Base-by-base conservation (phyloP, 2,797 vertebrate genomes). In the Garrulus glandarius region DNA sequence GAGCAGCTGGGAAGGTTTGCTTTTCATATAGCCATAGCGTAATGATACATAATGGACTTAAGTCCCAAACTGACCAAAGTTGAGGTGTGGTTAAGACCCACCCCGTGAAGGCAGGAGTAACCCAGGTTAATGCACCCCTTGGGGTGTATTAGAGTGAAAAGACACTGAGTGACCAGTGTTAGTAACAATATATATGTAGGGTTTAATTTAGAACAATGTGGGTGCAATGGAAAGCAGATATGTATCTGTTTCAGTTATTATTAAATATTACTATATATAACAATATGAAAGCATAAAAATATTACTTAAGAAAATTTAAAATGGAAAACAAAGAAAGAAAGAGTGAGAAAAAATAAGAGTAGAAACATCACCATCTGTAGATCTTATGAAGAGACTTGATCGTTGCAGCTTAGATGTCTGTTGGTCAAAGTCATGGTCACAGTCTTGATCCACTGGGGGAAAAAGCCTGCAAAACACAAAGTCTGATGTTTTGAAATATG, bases 31-130 rank as follows among this genome's bases (percentile, higher is more conserved):
- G n/a, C 24, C 1, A 1, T 29, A 36, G 5, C 63, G 6, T 36
- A 70, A 34, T 5, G 27, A 37, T 18, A 7, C 5, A 8, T 13
- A 49, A 76, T 68, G 15, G 7, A 23, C 6, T 78, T 50, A 53
- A 65, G 21, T n/a, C 60, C 6, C 32, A 64, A 71, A 71, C 2
- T 24, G 10, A 70, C 10, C 10, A 39, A 84, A 70, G 23, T 0
- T 59, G n/a, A 43, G 4, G 5, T 18, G 37, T 5, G 30, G 50
- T 37, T 67, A 29, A 0, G 0, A 50, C 15, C 22, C 0, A 0
- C 5, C 5, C 23, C 27, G 44, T 1, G 3, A 46, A 60, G 29
- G 39, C 23, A 23, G 52, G 15, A 37, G 29, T n/a, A 67, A 68
- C 10, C 13, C 19, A n/a, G 7, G 19, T 39, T 46, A 52, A 23